Base-by-base conservation (phyloP, 2,113 vertebrate genomes). In the Loxodonta africana region DNA sequence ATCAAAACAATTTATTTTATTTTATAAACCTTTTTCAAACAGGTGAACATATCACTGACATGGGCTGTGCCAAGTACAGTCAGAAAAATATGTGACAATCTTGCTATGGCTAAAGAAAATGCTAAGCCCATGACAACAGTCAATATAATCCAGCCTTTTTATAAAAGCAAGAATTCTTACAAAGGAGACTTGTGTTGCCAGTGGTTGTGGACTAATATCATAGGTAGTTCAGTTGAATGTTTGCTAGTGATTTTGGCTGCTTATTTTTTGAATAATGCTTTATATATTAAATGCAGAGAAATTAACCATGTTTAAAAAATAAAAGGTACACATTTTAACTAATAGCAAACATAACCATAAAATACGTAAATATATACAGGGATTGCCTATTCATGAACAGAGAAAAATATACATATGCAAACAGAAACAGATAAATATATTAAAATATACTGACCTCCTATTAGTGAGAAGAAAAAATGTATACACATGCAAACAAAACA, bases 401-500 rank as follows among this genome's bases (percentile, higher is more conserved):
- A 93, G 71, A 92, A 95, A 94, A 92, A 95, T 84, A 84, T 87
- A 91, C 25, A 90, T 81, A 67, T 85, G 63, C 81, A 97, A 97
- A 97, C 83, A 94, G 62, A 94, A 96, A 96, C 30, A 92, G 67
- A 94, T 97, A 88, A 95, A 97, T 92, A 65, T 4, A 93, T 95
- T 94, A 96, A 97, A 96, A 94, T 89, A 87, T 12, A 92, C 65
- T 95, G 94, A 95, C 84, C 94, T 87, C 41, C 41, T 92, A 88
- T 94, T 74, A 93, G 28, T 92, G 84, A 95, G 84, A 94, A 95
- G 83, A 93, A 96, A 94, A 96, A 15, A 85, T 91, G 57, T 30
- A 95, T 51, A 17, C 41, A 84, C 83, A 94, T 92, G 69, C 93
- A 97, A 96, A 86, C 48, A 96, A 95, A 93, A 94, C 23, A 92